Evolutionary conservation across 1,140 invertebrate species (phyloP).

Genomic region (Lasioglossum albipes): DNA sequence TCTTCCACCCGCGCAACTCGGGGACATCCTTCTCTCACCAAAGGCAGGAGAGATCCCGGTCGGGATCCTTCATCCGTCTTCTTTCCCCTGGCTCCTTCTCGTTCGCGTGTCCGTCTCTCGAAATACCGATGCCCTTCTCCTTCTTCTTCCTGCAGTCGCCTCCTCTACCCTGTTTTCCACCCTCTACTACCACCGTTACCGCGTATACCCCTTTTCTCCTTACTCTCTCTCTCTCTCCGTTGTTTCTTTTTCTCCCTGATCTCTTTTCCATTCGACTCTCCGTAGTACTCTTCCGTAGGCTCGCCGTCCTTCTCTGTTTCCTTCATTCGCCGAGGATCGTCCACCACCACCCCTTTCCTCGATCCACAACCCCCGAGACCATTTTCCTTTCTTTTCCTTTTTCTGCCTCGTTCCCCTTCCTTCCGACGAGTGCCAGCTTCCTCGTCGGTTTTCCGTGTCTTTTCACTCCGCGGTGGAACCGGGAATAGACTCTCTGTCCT

Average conservation of each 20-base stretch:
- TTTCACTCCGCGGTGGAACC: constrained; percentile 33
- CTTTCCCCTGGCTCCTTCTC: constrained; percentile 27
- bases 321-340: constrained; percentile 16
- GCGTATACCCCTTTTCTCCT: constrained; percentile 38
- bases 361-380: constrained; percentile 4
- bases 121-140: constrained; percentile 60
- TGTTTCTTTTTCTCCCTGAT: constrained; percentile 44
- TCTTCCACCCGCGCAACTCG: constrained; percentile 5
- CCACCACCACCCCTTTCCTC: not conserved
- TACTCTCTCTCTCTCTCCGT: not conserved
- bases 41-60: not conserved
- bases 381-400: constrained; percentile 22
- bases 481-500: constrained; percentile 6
- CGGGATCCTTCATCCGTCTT: constrained; percentile 49
- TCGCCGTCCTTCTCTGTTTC: not conserved
- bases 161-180: constrained; percentile 30
- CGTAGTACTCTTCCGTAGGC: constrained; percentile 18
- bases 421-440: constrained; percentile 36
- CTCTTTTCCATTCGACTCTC: constrained; percentile 50
- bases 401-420: constrained; percentile 19
- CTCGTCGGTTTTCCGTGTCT: constrained; percentile 49
- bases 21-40: not conserved
- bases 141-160: not conserved
- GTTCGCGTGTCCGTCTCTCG: constrained; percentile 47
- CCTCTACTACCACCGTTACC: constrained; percentile 14